Conservation (phyloP, 2,113 vertebrate species). For the Psettodes erumei region DNA sequence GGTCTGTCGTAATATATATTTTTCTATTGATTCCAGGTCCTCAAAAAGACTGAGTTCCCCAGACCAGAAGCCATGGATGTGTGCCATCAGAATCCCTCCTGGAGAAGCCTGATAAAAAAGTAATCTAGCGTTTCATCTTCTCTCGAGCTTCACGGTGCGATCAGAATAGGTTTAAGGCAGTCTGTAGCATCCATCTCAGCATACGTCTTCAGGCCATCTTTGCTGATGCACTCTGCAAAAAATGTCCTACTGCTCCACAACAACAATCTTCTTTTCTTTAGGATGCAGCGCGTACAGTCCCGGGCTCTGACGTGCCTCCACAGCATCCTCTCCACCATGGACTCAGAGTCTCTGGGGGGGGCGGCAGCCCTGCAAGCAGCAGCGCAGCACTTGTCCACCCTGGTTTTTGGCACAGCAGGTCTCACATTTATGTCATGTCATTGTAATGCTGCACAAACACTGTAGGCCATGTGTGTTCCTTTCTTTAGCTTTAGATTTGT, state of each 20-base stretch:
- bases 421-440: slow-evolving; percentile 18
- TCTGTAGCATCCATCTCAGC: not conserved
- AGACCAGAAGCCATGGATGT: slow-evolving; percentile 84
- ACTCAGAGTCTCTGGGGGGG: slow-evolving; percentile 91
- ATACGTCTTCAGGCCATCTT: not conserved
- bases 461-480: not conserved
- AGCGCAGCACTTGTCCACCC: slow-evolving; percentile 89
- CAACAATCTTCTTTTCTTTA: slow-evolving; percentile 63
- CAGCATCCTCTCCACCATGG: slow-evolving; percentile 91
- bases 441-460: not conserved
- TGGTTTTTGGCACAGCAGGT: slow-evolving; percentile 90
- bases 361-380: slow-evolving; percentile 87
- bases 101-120: slow-evolving; percentile 93
- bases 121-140: slow-evolving; percentile 69
- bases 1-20: not conserved
- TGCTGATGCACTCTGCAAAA: not conserved
- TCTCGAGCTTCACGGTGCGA: not conserved
- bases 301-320: slow-evolving; percentile 94
- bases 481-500: not conserved
- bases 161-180: not conserved
- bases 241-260: not conserved
- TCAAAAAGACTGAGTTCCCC: slow-evolving; percentile 93
- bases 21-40: slow-evolving; percentile 81
- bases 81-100: slow-evolving; percentile 84
- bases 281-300: slow-evolving; percentile 90